Base-by-base conservation (phyloP, 2,888 invertebrate genomes). In the Orthosia cruda region DNA sequence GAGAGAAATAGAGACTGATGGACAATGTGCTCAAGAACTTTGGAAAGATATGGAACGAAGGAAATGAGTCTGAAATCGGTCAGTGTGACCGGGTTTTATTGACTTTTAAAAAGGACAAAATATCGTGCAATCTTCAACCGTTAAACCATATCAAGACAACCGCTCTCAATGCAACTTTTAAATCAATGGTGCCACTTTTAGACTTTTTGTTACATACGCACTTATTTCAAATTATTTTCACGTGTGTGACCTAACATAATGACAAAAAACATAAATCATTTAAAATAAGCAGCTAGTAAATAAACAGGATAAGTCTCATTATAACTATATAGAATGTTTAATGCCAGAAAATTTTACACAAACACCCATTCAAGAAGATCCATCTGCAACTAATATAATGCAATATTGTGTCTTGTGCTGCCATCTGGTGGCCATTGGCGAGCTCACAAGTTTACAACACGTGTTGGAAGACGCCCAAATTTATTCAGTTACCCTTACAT, bases 401-500 rank as follows among this genome's bases (percentile, higher is more conserved):
- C 61, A 73, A 81, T 81, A 81, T 76, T 77, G 61, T 62, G 62
- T 68, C 32, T 71, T 71, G 45, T 63, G 54, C 58, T 66, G 32
- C 77, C 81, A 81, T 81, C 81, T 81, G 81, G 66, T 13, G 23
- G 45, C 49, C 26, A 47, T 57, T 76, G 58, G 77, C 58, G 32
- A 55, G 54, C 59, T 61, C 20, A 32, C 50, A 70, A 76, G 50
- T 55, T 69, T 26, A 71, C 77, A 52, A 23, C 64, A 76, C 20
- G 13, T 71, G 40, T 77, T 80, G 80, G 80, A 57, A 54, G 80
- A 26, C n/a, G 26, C 26, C 80, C 80, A 80, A 80, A 77, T 80
- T 65, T 61, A 77, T 72, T 77, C 45, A 77, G 49, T 63, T 26
- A 5, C 45, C 55, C 23, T 55, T 66, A 23, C 54, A 71, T n/a